Evolutionary conservation across 2,113 vertebrate species (phyloP), one percentile per base, ranked within the genome.

Genomic region (Proterorhinus semilunaris): DNA sequence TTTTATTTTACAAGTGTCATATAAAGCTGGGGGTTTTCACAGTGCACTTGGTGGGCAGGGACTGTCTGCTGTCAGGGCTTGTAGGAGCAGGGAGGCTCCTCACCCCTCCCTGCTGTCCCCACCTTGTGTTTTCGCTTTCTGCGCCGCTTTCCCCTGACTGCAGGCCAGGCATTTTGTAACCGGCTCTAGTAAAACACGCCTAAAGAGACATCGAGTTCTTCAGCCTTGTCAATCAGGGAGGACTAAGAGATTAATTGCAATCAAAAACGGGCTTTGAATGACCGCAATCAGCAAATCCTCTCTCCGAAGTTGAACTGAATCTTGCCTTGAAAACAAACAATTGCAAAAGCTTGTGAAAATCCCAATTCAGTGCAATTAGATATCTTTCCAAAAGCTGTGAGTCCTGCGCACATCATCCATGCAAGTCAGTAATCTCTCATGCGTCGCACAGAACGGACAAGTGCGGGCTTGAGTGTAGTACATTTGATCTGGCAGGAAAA

Each of bases 31-130:
- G 6, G 10, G 6, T 27, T 69, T 74, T 83, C 57, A 74, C 9
- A 62, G 50, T 17, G 10, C 3, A 53, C 12, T 12, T 61, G 80
- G 79, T 68, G 77, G 70, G 66, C 62, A 66, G 82, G 85, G 88
- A 81, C 86, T 67, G 86, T 80, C 74, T 68, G 83, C 6, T 86
- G 87, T 85, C 65, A 36, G 72, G 85, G 69, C 85, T 84, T 90
- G 91, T 66, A 57, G 44, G 73, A 65, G 69, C 74, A 78, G 78
- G 65, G 83, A 79, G 83, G 74, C 73, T 79, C 80, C 78, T 36
- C 55, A 52, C 53, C 12, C 43, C 69, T 76, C 57, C 69, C 52
- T 66, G 50, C 74, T 64, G 72, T 80, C 64, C 62, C 57, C 8
- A 63, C 71, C 52, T 69, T 71, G 27, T 82, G 80, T 85, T 87